A percentile compares a stretch with the other conserved stretches of the same genome.
Conservation (phyloP, 2,888 invertebrate genomes). For the Euclidia mi region DNA sequence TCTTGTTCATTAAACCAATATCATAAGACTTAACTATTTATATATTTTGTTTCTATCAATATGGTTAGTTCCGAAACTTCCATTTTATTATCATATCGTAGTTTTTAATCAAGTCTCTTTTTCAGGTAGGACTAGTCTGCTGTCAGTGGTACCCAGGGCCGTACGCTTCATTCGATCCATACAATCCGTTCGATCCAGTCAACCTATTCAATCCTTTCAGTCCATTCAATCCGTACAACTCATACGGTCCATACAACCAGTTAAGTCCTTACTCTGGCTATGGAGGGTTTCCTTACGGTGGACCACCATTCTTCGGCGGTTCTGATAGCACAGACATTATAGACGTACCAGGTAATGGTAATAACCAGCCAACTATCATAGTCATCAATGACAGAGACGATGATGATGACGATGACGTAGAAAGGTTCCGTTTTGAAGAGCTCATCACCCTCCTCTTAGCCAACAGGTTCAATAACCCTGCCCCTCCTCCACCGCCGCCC, state of each 20-base stretch:
- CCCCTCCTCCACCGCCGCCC: not conserved
- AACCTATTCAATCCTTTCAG: too few relatives aligned
- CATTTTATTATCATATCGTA: not conserved
- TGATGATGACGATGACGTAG: not conserved
- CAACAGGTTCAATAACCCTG: not conserved
- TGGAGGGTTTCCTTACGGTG: not conserved
- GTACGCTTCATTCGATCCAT: conserved; percentile 6
- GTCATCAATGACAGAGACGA: conserved; percentile 36
- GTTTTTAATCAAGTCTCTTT: not conserved
- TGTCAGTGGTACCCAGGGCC: conserved; percentile 13
- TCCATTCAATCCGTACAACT: too few relatives aligned
- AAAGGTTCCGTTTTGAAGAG: conserved; percentile 15
- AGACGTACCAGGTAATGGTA: conserved; percentile 1
- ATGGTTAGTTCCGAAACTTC: too few relatives aligned
- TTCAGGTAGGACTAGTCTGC: conserved; percentile 26
- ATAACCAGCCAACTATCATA: conserved; percentile 38
- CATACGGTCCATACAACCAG: conserved; percentile 4
- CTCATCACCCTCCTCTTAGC: conserved; percentile 21
- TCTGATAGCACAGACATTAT: not conserved
- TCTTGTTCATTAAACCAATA: too few relatives aligned
- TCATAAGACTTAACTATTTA: too few relatives aligned
- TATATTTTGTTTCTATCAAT: too few relatives aligned
- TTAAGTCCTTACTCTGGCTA: conserved; percentile 4
- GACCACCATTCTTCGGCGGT: not conserved
- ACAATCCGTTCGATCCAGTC: conserved; percentile 1